Base-by-base conservation (phyloP, 2,113 vertebrate genomes). In the Brachyhypopomus occidentalis region DNA sequence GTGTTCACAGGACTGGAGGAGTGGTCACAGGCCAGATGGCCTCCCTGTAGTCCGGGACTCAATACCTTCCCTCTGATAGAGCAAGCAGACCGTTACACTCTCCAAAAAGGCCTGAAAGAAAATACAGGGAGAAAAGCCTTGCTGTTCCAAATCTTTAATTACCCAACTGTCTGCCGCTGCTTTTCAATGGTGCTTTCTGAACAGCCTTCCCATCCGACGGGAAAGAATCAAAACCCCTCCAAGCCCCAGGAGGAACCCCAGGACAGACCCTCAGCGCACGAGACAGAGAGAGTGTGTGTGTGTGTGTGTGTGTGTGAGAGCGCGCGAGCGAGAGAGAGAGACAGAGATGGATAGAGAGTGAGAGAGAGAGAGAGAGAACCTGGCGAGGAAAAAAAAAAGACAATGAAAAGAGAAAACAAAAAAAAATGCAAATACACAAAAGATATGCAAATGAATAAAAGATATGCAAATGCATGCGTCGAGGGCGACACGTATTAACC, bases 381-480 rank as follows among this genome's bases (percentile, higher is more conserved):
- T 38, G 74, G 22, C 48, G 73, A 71, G 80, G 69, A 85, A 75
- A 48, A 59, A 16, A 48, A 25, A 59, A 27, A 27, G 78, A 82
- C 25, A 83, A 19, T 1, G 17, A 41, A 45, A 45, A 25, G 66
- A 63, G 45, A 0, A 1, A 60, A 56, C 14, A 38, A 25, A 70
- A 25, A 38, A 77, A 81, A 59, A 82, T 30, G 30, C 30, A 30
- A 30, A 30, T 30, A 3, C 30, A 30, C 3, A 30, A 30, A 30
- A 30, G 30, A 52, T 17, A 48, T 7, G 78, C 27, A 77, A 56
- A 80, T 52, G 75, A 87, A 91, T 91, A 90, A 92, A 92, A 92
- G 88, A 92, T 88, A 94, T 93, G 93, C 90, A 92, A 92, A 93
- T 92, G 77, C 60, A 88, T 82, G 89, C 90, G 91, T 93, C 92